Evolutionary conservation across 2,113 vertebrate genomes (phyloP).

Genomic region (Cavia aperea): DNA sequence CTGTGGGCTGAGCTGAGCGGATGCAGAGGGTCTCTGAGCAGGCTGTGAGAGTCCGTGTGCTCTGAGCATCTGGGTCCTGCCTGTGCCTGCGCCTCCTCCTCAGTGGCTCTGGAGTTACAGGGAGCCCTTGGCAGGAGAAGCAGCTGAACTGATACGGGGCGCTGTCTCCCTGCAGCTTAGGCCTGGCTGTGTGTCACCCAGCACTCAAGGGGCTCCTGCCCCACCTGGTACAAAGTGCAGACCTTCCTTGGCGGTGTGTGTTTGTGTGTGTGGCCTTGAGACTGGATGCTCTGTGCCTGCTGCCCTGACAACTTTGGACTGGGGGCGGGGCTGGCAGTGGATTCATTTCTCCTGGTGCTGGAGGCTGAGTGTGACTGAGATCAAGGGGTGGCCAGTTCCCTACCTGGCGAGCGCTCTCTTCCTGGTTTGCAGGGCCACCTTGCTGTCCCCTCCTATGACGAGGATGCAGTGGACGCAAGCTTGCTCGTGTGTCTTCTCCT

Average conservation of each 20-base stretch:
- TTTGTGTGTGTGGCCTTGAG: background rate
- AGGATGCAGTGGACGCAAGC: background rate
- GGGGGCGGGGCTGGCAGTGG: accelerated
- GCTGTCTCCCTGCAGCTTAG: background rate
- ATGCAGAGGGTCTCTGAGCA: background rate
- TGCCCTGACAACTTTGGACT: background rate
- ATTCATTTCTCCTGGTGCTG: background rate
- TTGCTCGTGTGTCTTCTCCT: background rate
- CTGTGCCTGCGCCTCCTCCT: background rate
- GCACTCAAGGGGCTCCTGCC: background rate
- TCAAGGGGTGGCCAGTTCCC: background rate
- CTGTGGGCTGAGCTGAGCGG: accelerated
- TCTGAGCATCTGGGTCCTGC: background rate
- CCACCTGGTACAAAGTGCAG: background rate
- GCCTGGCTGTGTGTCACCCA: background rate
- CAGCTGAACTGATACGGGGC: background rate
- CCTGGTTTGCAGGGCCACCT: background rate
- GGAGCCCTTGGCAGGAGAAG: background rate
- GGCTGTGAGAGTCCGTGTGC: background rate
- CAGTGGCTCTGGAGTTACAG: background rate
- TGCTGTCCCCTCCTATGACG: background rate
- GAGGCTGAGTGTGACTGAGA: background rate
- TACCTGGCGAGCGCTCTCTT: background rate
- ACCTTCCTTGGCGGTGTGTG: background rate
- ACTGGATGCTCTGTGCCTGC: background rate